phyloP scores from a whole-genome alignment of 2,797 vertebrate genomes.

The Pseudocheirus occidentalis region DNA sequence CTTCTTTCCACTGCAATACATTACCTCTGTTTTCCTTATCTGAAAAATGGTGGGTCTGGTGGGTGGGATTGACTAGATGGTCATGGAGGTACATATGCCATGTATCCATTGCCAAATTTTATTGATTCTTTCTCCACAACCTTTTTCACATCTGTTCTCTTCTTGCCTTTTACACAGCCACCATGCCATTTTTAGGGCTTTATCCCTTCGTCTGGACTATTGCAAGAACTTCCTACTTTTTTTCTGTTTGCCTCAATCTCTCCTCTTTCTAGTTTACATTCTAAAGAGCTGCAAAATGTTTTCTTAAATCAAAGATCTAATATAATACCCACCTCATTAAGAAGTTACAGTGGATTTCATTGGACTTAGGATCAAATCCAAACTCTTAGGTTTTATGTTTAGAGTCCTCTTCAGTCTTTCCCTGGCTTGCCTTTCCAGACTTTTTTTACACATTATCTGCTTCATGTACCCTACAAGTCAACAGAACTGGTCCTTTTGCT shows the following conservation, averaged over 20 bases:
- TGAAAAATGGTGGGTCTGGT: neutral
- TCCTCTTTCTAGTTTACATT: neutral
- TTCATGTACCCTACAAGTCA: neutral
- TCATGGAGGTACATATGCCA: neutral
- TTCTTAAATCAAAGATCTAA: neutral
- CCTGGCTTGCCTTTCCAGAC: neutral
- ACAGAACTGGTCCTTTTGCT: neutral
- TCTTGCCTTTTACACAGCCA: neutral
- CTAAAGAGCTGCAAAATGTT: neutral
- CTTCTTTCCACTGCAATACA: neutral
- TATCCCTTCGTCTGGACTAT: neutral
- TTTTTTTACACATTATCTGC: neutral
- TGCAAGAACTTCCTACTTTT: neutral
- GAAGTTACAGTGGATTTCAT: neutral
- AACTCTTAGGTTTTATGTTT: neutral
- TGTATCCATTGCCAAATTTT: neutral
- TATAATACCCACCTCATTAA: neutral
- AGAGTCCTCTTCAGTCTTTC: neutral
- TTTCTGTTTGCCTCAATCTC: neutral
- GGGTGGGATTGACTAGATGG: neutral
- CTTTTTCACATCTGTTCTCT: neutral
- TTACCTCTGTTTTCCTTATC: neutral
- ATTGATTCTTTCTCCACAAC: neutral
- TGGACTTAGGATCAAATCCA: neutral
- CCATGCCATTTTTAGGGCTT: neutral